Evolutionary conservation across 2,113 vertebrate genomes (phyloP), one percentile per base, ranked within the genome.

Genomic region (Saccopteryx bilineata): DNA sequence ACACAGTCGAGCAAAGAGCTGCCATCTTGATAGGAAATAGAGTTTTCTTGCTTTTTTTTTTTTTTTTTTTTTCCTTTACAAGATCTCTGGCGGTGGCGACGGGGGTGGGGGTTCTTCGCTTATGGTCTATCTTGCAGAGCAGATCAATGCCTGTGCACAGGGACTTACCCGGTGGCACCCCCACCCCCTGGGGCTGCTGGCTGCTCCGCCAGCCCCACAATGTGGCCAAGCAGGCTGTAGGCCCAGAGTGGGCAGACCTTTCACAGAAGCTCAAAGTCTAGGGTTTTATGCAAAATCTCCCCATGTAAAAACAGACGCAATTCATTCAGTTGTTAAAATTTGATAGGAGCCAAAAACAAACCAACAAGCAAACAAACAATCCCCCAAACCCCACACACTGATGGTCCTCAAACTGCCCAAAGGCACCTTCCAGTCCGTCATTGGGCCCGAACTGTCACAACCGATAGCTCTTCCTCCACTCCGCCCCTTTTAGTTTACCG

Each of bases 401-500:
- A 2, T 0, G 28, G 19, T 17, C 33, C 19, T 56, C 69, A 10
- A 11, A 56, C 0, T 14, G 33, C 18, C 19, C 15, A 3, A 12
- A 60, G 8, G 72, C 0, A 3, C 21, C 2, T 2, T 1, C 17
- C 1, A 0, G 14, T 5, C 15, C 12, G 17, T 7, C 69, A 56
- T 1, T 46, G 28, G 2, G 7, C 63, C 7, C 2, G 3, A 54
- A 26, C 79, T 21, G 12, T 14, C 3, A 2, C 5, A 26, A 11
- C 4, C 0, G 5, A 4, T 5, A 26, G 2, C 68, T 9, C 9
- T 82, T 9, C 14, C 26, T n/a, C 78, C 28, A 19, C 10, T 19
- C 48, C 11, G 10, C 24, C 15, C 9, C 60, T 60, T 66, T 33
- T 33, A 13, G 46, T n/a, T 65, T 24, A 26, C 63, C 63, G 4